Conservation (phyloP, 2,113 vertebrate species). For the Poeciliopsis turrubarensis region DNA sequence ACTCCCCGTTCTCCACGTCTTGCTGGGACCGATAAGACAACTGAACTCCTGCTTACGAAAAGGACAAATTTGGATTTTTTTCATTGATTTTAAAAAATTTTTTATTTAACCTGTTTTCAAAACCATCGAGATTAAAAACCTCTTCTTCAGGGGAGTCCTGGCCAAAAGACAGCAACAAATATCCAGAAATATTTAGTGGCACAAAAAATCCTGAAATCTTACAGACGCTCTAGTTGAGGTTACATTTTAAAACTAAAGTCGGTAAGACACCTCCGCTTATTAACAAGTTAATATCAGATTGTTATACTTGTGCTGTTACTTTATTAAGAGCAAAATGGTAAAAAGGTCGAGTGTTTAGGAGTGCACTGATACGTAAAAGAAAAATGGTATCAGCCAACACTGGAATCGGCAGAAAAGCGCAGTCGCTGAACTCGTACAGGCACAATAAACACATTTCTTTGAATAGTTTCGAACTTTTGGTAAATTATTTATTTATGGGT, state of each 20-base stretch:
- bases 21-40: not conserved
- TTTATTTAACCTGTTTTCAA: too few relatives aligned
- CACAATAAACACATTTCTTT: not conserved
- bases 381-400: too few relatives aligned
- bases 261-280: not conserved
- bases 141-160: too few relatives aligned
- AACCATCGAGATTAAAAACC: too few relatives aligned
- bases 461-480: not conserved
- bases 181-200: not conserved
- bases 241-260: not conserved
- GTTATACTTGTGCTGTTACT: not conserved
- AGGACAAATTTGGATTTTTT: too few relatives aligned
- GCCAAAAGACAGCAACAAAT: too few relatives aligned
- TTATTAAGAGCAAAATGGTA: not conserved
- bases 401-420: too few relatives aligned
- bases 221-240: not conserved
- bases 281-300: not conserved
- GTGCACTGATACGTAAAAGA: too few relatives aligned
- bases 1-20: not conserved
- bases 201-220: not conserved
- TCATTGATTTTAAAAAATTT: too few relatives aligned
- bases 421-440: too few relatives aligned
- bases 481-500: not conserved
- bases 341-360: not conserved
- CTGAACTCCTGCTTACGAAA: not conserved